These are phyloP conservation scores for Drosophila lacertosa DNA, from an alignment of 1,140 invertebrate genomes.

Conservation along the genomic window DNA sequence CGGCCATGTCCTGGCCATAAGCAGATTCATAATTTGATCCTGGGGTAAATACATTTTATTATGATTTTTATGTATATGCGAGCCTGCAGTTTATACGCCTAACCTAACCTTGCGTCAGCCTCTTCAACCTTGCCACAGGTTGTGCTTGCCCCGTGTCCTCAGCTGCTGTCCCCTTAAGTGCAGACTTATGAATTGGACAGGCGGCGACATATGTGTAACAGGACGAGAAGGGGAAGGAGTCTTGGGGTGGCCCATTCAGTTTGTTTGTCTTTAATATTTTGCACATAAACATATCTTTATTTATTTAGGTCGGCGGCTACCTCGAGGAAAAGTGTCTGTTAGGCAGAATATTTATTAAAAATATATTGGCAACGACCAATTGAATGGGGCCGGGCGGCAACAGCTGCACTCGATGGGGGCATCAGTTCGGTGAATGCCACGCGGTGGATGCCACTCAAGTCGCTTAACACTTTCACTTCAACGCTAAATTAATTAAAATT, in stretches of 20 bases:
- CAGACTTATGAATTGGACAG: slow-evolving; percentile 76
- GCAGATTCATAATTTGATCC: slow-evolving; percentile 84
- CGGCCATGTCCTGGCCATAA: slow-evolving; percentile 56
- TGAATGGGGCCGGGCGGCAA: slow-evolving; percentile 19
- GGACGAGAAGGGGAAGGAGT: too few relatives aligned
- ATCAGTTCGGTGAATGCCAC: slow-evolving; percentile 9
- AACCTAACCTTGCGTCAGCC: slow-evolving; percentile 13
- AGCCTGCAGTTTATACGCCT: slow-evolving; percentile 61
- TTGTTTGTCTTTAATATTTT: slow-evolving; percentile 83
- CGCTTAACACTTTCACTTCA: slow-evolving; percentile 75
- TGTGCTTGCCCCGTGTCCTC: slow-evolving; percentile 50
- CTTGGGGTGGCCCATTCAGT: slow-evolving; percentile 23
- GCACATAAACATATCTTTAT: slow-evolving; percentile 84
- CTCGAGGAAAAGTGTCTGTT: slow-evolving; percentile 47
- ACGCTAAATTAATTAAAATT: slow-evolving; percentile 82
- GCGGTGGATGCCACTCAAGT: slow-evolving; percentile 47
- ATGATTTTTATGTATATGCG: slow-evolving; percentile 77
- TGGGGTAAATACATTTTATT: slow-evolving; percentile 84
- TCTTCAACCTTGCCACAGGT: slow-evolving; percentile 73
- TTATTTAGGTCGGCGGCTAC: slow-evolving; percentile 76
- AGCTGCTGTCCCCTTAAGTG: slow-evolving; percentile 52
- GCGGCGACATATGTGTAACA: slow-evolving; percentile 56
- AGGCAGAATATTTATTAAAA: slow-evolving; percentile 61
- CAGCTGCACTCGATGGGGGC: slow-evolving; percentile 57
- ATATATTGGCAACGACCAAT: slow-evolving; percentile 51